A percentile compares a stretch with the other conserved stretches of the same genome.
Conservation (phyloP, 2,113 vertebrate genomes). For the Quiscalus mexicanus region DNA sequence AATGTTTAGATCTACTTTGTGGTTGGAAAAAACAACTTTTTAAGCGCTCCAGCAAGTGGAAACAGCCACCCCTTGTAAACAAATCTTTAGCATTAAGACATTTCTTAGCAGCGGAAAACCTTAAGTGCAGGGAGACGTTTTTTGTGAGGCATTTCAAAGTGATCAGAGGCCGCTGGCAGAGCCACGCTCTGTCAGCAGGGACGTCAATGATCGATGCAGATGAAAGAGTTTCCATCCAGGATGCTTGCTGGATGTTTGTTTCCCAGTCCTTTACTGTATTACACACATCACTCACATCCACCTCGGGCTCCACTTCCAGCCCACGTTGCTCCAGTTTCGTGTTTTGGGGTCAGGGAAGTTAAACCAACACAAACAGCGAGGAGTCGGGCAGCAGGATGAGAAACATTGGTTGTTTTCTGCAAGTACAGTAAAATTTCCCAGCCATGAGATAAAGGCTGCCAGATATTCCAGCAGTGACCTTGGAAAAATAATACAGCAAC, state of each 20-base stretch:
- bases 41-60: conserved; percentile 74
- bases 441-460: background rate
- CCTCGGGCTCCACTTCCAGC: background rate
- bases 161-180: conserved; percentile 61
- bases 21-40: conserved; percentile 83
- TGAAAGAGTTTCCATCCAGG: conserved; percentile 74
- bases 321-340: background rate
- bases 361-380: conserved; percentile 55
- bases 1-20: conserved; percentile 83
- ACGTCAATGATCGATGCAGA: conserved; percentile 60
- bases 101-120: conserved; percentile 75
- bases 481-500: conserved; percentile 47
- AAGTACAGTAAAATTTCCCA: conserved; percentile 62
- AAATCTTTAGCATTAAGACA: conserved; percentile 77
- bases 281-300: conserved; percentile 23
- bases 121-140: conserved; percentile 72
- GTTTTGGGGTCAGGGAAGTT: conserved; percentile 48
- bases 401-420: conserved; percentile 49
- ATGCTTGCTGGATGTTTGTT: conserved; percentile 41
- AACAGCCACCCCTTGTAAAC: conserved; percentile 82
- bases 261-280: conserved; percentile 35
- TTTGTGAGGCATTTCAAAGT: conserved; percentile 67
- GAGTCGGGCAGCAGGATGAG: background rate
- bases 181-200: conserved; percentile 71
- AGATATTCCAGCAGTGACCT: conserved; percentile 39